Percentiles rank a stretch among this genome's conserved stretches.
Evolutionary conservation across 2,113 vertebrate genomes (phyloP).

Genomic region (Oryzias curvinotus): DNA sequence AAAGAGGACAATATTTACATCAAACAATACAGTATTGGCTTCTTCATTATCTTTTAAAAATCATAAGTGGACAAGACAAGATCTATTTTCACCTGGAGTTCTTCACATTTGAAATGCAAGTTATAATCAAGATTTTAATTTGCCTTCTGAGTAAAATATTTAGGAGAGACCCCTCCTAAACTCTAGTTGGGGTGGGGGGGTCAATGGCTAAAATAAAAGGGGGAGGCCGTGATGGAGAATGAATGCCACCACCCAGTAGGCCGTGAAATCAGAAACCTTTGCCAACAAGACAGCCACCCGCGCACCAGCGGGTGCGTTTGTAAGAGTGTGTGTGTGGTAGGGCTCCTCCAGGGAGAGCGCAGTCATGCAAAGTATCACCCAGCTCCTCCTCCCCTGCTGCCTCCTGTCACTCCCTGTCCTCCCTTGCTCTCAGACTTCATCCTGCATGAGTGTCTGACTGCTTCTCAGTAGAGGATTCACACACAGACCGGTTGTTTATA

Average conservation of each 20-base stretch:
- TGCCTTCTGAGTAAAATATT: no score
- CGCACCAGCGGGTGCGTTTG: conserved; percentile 53
- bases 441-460: neutral
- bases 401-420: conserved; percentile 39
- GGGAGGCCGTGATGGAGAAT: conserved; percentile 57
- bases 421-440: conserved; percentile 20
- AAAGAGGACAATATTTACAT: no score
- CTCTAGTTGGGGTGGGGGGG: conserved; percentile 12
- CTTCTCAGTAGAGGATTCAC: no score
- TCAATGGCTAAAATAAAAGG: conserved; percentile 31
- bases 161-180: no score
- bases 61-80: no score
- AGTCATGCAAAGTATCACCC: conserved; percentile 75
- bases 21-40: no score
- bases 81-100: no score
- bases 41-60: no score
- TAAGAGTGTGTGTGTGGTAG: conserved; percentile 36
- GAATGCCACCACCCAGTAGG: conserved; percentile 78
- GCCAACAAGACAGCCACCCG: conserved; percentile 77
- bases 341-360: conserved; percentile 63
- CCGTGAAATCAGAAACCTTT: conserved; percentile 77
- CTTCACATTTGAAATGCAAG: no score
- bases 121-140: no score
- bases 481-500: no score
- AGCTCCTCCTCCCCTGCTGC: conserved; percentile 60